phyloP scores from a whole-genome alignment of 53 echinoderm and acorn worm species.

The Temnopleurus reevesii region DNA sequence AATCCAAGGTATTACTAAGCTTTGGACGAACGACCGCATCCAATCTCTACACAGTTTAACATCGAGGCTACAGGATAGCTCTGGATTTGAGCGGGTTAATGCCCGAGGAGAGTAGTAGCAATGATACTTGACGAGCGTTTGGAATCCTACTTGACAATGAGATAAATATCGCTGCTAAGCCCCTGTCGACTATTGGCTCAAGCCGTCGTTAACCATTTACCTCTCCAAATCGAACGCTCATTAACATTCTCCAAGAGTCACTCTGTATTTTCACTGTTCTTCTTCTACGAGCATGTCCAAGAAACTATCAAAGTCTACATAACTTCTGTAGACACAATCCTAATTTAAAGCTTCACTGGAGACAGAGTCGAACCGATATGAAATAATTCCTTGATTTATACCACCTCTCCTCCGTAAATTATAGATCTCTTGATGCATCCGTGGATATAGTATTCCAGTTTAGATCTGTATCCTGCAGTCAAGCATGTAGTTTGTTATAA shows the following conservation, averaged over 20 bases:
- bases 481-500: no score
- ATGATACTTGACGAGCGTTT: conserved; percentile 4
- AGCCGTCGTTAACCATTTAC: conserved; percentile 39
- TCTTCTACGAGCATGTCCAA: not conserved
- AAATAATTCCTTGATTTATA: conserved; percentile 10
- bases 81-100: not conserved
- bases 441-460: not conserved
- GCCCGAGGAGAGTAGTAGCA: not conserved
- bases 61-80: not conserved
- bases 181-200: conserved; percentile 20
- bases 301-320: not conserved
- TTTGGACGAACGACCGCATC: not conserved
- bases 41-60: not conserved
- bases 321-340: not conserved
- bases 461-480: no score
- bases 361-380: not conserved
- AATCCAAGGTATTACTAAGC: not conserved
- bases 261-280: conserved; percentile 1
- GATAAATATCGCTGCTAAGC: conserved; percentile 42
- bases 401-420: not conserved
- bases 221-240: conserved; percentile 40
- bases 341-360: conserved; percentile 15
- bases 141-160: conserved; percentile 31
- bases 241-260: conserved; percentile 42
- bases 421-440: not conserved